A percentile compares a stretch with the other conserved stretches of the same genome.
Evolutionary conservation across 2,888 invertebrate genomes (phyloP).

Genomic region (Agonopterix subpropinquella): DNA sequence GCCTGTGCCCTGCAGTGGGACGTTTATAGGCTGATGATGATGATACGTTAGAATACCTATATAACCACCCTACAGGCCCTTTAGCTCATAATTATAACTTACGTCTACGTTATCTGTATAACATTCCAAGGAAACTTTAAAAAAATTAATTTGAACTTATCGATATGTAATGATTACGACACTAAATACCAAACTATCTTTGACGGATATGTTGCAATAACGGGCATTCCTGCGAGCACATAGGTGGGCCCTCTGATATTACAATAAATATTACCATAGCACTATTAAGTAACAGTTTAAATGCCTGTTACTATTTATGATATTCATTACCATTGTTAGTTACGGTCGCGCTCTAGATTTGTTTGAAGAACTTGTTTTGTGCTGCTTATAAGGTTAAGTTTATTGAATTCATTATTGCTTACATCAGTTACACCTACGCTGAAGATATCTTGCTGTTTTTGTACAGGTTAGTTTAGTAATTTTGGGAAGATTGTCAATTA

Average conservation of each 20-base stretch:
- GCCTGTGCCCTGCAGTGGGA: too few relatives aligned
- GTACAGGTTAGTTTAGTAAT: too few relatives aligned
- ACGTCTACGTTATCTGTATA: too few relatives aligned
- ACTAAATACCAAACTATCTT: not conserved
- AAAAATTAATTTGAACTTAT: too few relatives aligned
- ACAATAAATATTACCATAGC: slow-evolving; percentile 18
- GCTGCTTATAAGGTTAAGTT: not conserved
- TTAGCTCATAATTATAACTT: too few relatives aligned
- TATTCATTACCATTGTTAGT: slow-evolving; percentile 11
- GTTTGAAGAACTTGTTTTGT: slow-evolving; percentile 1
- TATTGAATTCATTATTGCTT: not conserved
- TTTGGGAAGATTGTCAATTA: too few relatives aligned
- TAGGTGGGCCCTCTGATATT: slow-evolving; percentile 18
- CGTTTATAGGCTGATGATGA: too few relatives aligned
- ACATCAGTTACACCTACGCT: not conserved
- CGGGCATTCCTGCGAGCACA: slow-evolving; percentile 6
- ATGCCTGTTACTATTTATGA: slow-evolving; percentile 9
- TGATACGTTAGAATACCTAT: too few relatives aligned
- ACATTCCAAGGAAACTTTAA: too few relatives aligned
- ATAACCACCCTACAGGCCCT: too few relatives aligned
- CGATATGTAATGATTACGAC: too few relatives aligned
- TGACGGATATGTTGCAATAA: slow-evolving; percentile 23
- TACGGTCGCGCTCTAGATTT: slow-evolving; percentile 1
- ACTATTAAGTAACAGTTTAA: slow-evolving; percentile 15
- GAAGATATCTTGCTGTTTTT: too few relatives aligned